phyloP scores from a whole-genome alignment of 2,888 invertebrate genomes.

The Stenodema calcarata region DNA sequence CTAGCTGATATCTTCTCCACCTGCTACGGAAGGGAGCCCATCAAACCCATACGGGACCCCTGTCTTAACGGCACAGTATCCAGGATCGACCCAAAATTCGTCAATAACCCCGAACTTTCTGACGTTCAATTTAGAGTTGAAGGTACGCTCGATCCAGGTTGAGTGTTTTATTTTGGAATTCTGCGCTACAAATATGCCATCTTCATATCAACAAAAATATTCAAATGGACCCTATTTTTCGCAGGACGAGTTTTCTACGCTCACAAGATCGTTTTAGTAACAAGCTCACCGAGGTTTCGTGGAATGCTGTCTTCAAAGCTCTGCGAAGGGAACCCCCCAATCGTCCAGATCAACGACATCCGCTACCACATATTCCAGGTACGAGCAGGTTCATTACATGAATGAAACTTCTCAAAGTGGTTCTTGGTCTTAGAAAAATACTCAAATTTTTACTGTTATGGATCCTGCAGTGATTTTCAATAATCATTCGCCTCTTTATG shows the following conservation, averaged over 20 bases:
- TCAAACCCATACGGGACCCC: slow-evolving; percentile 77
- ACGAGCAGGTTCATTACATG: no score
- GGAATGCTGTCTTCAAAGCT: slow-evolving; percentile 82
- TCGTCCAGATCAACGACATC: slow-evolving; percentile 91
- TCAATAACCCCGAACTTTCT: slow-evolving; percentile 90
- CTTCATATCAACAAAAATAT: no score
- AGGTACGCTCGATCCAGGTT: slow-evolving; percentile 60
- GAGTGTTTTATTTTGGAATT: neutral
- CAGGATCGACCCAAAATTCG: slow-evolving; percentile 89
- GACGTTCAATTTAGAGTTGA: slow-evolving; percentile 93
- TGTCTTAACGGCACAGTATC: slow-evolving; percentile 69
- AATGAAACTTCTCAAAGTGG: neutral
- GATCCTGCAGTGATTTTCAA: no score
- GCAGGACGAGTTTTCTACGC: slow-evolving; percentile 82
- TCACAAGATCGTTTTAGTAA: slow-evolving; percentile 91
- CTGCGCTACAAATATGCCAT: neutral
- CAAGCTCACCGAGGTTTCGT: slow-evolving; percentile 84
- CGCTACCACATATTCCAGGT: slow-evolving; percentile 92
- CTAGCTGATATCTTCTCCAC: slow-evolving; percentile 89
- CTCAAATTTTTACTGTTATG: no score
- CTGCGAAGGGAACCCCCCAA: slow-evolving; percentile 78
- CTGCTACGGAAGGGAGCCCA: slow-evolving; percentile 86
- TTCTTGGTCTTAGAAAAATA: no score
- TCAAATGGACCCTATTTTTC: no score
- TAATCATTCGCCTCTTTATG: no score